Percentiles rank a stretch among this genome's conserved stretches.
These are phyloP conservation scores for Pristionchus japonicus DNA, from an alignment of 2,888 invertebrate genomes.

Conservation along the genomic window DNA sequence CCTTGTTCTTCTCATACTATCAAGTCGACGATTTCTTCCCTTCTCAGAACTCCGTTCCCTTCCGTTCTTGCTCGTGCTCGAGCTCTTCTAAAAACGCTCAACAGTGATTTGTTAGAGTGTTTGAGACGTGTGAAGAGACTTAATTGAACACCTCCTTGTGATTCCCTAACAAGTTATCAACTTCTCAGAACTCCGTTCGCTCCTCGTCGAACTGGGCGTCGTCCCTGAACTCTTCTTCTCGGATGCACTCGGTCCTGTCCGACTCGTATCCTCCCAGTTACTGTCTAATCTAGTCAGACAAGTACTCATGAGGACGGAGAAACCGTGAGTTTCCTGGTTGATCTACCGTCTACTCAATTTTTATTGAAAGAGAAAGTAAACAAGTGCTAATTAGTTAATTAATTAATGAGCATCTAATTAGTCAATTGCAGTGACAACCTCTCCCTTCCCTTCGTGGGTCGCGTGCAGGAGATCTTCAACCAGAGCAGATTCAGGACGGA, in stretches of 20 bases:
- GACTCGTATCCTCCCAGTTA: constrained; percentile 4
- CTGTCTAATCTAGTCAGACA: constrained; percentile 20
- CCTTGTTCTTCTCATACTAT: too few relatives aligned
- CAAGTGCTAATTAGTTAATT: background rate
- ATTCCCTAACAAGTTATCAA: too few relatives aligned
- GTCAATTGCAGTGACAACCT: background rate
- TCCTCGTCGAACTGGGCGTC: background rate
- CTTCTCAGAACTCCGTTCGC: background rate
- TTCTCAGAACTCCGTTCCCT: too few relatives aligned
- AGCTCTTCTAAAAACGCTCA: too few relatives aligned
- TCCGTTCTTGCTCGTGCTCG: too few relatives aligned
- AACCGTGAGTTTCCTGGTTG: background rate
- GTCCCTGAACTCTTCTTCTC: constrained; percentile 21
- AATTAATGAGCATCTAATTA: background rate
- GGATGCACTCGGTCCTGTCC: constrained; percentile 21
- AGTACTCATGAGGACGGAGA: background rate
- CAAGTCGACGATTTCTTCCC: too few relatives aligned
- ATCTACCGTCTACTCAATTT: too few relatives aligned
- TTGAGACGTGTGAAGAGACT: too few relatives aligned
- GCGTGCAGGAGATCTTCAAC: background rate
- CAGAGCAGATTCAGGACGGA: constrained; percentile 39
- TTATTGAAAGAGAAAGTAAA: too few relatives aligned
- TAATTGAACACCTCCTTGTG: too few relatives aligned
- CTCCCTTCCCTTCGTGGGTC: background rate
- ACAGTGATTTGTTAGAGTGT: too few relatives aligned